These are phyloP conservation scores for Polyergus mexicanus DNA, from an alignment of 1,140 invertebrate species.

Conservation along the genomic window DNA sequence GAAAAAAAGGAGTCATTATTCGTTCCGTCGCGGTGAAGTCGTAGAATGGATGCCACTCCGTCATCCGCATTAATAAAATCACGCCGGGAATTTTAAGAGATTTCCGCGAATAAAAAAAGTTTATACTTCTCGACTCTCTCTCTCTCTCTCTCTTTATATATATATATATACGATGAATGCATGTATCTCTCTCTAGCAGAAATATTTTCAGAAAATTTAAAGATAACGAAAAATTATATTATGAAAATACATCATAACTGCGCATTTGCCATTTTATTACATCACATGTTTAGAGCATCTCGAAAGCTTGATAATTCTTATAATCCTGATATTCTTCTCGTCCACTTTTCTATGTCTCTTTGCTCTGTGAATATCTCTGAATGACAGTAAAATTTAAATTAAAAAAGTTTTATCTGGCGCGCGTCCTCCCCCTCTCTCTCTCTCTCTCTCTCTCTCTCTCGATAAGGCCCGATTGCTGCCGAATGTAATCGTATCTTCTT, in stretches of 20 bases:
- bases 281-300: not conserved
- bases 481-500: constrained; percentile 40
- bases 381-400: constrained; percentile 57
- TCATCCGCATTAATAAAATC: constrained; percentile 46
- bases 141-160: too few species aligned
- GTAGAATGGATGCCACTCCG: constrained; percentile 16
- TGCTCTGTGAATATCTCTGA: constrained; percentile 31
- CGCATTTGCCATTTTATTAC: not conserved
- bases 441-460: constrained; percentile 3
- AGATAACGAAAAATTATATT: not conserved
- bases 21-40: not conserved
- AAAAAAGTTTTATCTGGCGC: constrained; percentile 53
- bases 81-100: constrained; percentile 26
- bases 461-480: constrained; percentile 15
- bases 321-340: not conserved
- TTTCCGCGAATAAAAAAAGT: too few species aligned
- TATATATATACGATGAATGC: too few species aligned
- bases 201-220: constrained; percentile 9
- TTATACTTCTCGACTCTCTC: too few species aligned
- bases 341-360: not conserved
- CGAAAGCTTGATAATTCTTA: not conserved
- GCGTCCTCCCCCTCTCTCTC: not conserved
- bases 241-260: not conserved
- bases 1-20: constrained; percentile 52
- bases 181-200: not conserved